phyloP scores from a whole-genome alignment of 2,888 invertebrate genomes.

The Sceliomorpha sp. region DNA sequence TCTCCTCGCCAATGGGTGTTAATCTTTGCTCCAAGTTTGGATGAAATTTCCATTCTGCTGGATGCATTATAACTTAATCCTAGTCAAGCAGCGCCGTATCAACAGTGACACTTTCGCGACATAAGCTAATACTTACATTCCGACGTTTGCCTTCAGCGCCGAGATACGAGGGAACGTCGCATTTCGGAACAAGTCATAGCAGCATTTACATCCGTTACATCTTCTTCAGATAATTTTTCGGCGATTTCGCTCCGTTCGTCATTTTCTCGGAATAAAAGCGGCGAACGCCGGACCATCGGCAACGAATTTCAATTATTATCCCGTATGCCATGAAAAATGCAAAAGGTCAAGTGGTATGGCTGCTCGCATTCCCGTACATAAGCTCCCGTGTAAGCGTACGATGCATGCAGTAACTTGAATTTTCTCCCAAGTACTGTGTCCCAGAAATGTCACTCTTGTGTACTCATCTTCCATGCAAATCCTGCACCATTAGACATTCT shows the following conservation, averaged over 20 bases:
- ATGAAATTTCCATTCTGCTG: slow-evolving; percentile 41
- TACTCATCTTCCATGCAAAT: slow-evolving; percentile 27
- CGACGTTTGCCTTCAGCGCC: too few relatives aligned
- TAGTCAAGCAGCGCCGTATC: slow-evolving; percentile 9
- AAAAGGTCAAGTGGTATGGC: slow-evolving; percentile 8
- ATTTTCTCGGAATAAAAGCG: too few relatives aligned
- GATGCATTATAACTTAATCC: slow-evolving; percentile 36
- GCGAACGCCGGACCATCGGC: too few relatives aligned
- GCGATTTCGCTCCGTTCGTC: too few relatives aligned
- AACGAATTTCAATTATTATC: too few relatives aligned
- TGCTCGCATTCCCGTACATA: slow-evolving; percentile 3
- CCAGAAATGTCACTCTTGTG: slow-evolving; percentile 24
- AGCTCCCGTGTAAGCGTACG: slow-evolving; percentile 11
- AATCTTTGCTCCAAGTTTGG: slow-evolving; percentile 39
- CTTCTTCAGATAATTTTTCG: too few relatives aligned
- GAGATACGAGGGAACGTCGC: too few relatives aligned
- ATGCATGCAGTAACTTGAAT: slow-evolving; percentile 9
- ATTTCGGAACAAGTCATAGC: too few relatives aligned
- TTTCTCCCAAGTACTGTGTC: slow-evolving; percentile 11
- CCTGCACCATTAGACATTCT: slow-evolving; percentile 24
- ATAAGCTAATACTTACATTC: slow-evolving; percentile 1
- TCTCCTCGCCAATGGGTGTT: slow-evolving; percentile 17
- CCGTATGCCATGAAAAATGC: background rate
- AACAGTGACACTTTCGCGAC: slow-evolving; percentile 18
- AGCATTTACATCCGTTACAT: too few relatives aligned